Evolutionary conservation across 2,113 vertebrate species (phyloP).

Genomic region (Cairina moschata): DNA sequence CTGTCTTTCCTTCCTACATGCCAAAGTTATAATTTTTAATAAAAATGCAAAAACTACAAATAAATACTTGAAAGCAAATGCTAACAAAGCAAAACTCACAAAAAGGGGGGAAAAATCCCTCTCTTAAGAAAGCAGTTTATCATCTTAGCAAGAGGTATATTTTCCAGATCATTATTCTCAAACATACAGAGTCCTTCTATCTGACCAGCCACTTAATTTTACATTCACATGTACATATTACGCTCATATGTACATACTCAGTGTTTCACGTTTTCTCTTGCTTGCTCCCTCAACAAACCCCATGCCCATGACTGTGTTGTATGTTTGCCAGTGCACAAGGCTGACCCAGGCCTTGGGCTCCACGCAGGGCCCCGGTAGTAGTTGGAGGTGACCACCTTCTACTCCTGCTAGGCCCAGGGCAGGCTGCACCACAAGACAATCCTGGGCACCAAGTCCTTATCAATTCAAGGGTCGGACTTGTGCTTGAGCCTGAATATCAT

Average conservation of each 20-base stretch:
- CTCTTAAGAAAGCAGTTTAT: not conserved
- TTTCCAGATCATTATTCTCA: not conserved
- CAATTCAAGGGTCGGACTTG: not conserved
- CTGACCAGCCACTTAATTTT: not conserved
- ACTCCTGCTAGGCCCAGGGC: not conserved
- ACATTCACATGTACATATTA: not conserved
- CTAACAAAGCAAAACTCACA: not conserved
- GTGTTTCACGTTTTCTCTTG: not conserved
- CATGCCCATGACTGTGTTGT: not conserved
- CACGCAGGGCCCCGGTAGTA: not conserved
- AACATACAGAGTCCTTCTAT: not conserved
- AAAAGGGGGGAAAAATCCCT: not conserved
- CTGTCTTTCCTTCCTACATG: not conserved
- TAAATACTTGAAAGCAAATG: not conserved
- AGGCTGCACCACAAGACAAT: not conserved
- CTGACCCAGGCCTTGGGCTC: not conserved
- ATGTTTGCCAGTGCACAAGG: not conserved
- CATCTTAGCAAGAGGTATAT: not conserved
- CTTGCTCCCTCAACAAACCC: not conserved
- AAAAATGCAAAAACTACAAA: not conserved
- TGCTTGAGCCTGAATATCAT: not conserved
- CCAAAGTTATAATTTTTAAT: not conserved
- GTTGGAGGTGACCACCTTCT: not conserved
- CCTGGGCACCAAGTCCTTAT: not conserved
- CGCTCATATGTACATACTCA: not conserved